Base-by-base conservation (phyloP, 2,888 invertebrate species). In the Cosmia pyralina region DNA sequence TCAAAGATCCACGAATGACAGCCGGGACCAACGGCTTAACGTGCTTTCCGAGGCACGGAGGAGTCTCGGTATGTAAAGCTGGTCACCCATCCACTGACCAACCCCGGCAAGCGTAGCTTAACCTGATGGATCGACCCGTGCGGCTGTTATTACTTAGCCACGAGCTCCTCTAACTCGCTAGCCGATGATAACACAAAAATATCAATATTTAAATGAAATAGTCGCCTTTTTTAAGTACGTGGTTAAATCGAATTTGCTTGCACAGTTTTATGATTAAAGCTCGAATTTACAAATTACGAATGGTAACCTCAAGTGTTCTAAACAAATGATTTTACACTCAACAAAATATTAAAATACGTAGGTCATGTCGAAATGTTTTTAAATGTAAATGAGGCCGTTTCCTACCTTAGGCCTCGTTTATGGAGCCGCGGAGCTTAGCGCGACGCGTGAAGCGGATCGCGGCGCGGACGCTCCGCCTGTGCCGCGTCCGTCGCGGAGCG, bases 361-460 rank as follows among this genome's bases (percentile, higher is more conserved):
- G 53, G n/a, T 64, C 46, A 38, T 74, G 38, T 59, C n/a, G 58
- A 58, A 46, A 79, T 52, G 28, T 52, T 64, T 48, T 46, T 13
- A 19, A 79, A 63, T 79, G 48, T 53, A 64, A 52, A 76, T 76
- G 79, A 72, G 76, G 76, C 63, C 79, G 68, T 81, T 77, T 69
- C 63, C 72, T 79, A 79, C 71, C 75, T 72, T 79, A 76, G 76
- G 79, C 58, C 79, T 64, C 19, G 72, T 79, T 76, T 72, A 68
- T 68, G 62, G 64, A 75, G 67, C 41, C 76, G 64, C 63, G 76
- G 52, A 79, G 79, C 52, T 55, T 75, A 34, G 53, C 22, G 72
- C 79, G 79, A 46, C 72, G 76, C 22, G 48, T 72, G 79, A 79
- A 63, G 73, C 55, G 28, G 38, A 19, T 77, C 48, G 62, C 50